Conservation (phyloP, 2,797 vertebrate species). For the Rhinoraja longicauda region DNA sequence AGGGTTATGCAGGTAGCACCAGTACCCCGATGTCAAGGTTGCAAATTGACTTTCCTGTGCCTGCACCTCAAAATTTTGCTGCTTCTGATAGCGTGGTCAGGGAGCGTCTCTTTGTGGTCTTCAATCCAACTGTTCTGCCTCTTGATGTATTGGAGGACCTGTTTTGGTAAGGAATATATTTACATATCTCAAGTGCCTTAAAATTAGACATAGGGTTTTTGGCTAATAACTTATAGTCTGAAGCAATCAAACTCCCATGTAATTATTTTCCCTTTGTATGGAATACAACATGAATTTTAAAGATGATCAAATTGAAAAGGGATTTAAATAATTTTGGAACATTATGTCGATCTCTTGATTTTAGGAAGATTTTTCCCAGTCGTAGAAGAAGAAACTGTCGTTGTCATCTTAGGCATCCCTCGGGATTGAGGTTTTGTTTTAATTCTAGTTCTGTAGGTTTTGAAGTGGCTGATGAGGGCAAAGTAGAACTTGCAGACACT, state of each 20-base stretch:
- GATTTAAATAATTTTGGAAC: not conserved
- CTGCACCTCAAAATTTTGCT: conserved; percentile 77
- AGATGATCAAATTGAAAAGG: not conserved
- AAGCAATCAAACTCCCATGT: not conserved
- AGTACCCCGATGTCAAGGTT: conserved; percentile 62
- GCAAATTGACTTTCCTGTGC: conserved; percentile 80
- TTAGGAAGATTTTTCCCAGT: not conserved
- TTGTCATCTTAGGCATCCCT: too few relatives aligned
- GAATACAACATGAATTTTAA: not conserved
- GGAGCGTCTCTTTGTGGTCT: conserved; percentile 90
- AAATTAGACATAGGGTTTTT: not conserved
- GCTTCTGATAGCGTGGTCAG: conserved; percentile 73
- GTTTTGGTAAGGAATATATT: conserved; percentile 71
- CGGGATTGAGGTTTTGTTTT: too few relatives aligned
- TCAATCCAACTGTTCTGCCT: conserved; percentile 80
- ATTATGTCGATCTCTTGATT: not conserved
- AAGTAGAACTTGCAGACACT: too few relatives aligned
- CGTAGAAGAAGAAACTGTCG: too few relatives aligned
- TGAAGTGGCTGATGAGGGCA: too few relatives aligned
- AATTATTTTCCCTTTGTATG: not conserved
- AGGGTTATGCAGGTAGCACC: conserved; percentile 55
- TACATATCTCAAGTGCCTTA: not conserved
- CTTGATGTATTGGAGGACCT: conserved; percentile 82
- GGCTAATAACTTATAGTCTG: not conserved
- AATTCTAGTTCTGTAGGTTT: too few relatives aligned